Evolutionary conservation across 2,797 vertebrate species (phyloP).

Genomic region (Xenentodon cancila): DNA sequence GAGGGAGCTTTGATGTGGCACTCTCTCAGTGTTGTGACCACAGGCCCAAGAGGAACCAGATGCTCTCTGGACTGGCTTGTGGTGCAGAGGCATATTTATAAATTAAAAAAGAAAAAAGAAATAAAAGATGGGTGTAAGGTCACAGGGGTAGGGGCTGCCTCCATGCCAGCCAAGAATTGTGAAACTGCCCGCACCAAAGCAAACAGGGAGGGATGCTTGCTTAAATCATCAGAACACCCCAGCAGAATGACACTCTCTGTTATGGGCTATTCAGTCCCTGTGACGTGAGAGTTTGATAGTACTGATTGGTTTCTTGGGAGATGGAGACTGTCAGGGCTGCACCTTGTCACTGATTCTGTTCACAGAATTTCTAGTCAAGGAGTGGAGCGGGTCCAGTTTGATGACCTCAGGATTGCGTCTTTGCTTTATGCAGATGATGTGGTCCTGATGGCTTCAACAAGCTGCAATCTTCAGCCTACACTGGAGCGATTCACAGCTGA

Average conservation of each 20-base stretch:
- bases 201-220: slow-evolving; percentile 20
- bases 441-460: too few species aligned
- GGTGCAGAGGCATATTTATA: slow-evolving; percentile 52
- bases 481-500: too few species aligned
- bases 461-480: too few species aligned
- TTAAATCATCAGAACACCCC: neutral
- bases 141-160: slow-evolving; percentile 30
- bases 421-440: too few species aligned
- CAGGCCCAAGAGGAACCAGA: slow-evolving; percentile 79
- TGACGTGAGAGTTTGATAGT: too few species aligned
- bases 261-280: too few species aligned
- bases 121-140: slow-evolving; percentile 38
- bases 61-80: slow-evolving; percentile 68
- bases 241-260: neutral
- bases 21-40: slow-evolving; percentile 75
- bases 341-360: too few species aligned
- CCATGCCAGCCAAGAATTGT: slow-evolving; percentile 52
- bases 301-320: too few species aligned
- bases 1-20: slow-evolving; percentile 80
- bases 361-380: too few species aligned
- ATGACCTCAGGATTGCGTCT: too few species aligned
- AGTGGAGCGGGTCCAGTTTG: too few species aligned
- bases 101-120: slow-evolving; percentile 23
- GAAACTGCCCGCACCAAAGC: slow-evolving; percentile 50
- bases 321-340: too few species aligned